Evolutionary conservation across 2,797 vertebrate species (phyloP).

Genomic region (Ambastaia sidthimunki): DNA sequence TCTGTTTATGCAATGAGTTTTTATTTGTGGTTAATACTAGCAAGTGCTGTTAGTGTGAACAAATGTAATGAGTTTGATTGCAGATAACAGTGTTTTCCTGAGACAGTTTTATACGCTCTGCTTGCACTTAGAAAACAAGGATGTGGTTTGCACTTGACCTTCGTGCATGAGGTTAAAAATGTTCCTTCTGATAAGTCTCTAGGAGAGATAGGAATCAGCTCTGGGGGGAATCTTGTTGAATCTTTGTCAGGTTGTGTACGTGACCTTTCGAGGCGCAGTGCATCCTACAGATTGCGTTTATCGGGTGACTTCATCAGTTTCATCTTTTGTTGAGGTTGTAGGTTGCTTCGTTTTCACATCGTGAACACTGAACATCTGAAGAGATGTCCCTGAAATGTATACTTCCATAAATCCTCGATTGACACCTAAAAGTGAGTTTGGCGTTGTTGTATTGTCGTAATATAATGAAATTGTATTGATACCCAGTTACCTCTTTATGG

Average conservation of each 20-base stretch:
- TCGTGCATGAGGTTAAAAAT: constrained; percentile 67
- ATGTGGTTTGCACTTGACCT: constrained; percentile 78
- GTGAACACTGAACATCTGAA: background rate
- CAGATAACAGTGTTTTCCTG: background rate
- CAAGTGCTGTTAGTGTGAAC: background rate
- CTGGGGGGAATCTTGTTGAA: constrained; percentile 41
- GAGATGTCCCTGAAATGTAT: background rate
- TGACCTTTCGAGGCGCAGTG: constrained; percentile 57
- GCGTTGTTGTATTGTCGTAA: background rate
- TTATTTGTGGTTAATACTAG: background rate
- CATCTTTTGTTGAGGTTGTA: constrained; percentile 41
- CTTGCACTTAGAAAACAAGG: constrained; percentile 74
- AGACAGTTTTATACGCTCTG: constrained; percentile 68
- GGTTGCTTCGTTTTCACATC: constrained; percentile 20
- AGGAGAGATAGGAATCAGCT: constrained; percentile 49
- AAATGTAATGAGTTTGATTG: background rate
- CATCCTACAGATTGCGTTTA: constrained; percentile 52
- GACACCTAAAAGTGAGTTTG: background rate
- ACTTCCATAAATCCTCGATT: background rate
- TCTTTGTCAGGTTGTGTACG: constrained; percentile 54
- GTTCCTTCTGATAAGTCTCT: constrained; percentile 46
- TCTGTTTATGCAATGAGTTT: background rate
- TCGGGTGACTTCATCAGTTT: constrained; percentile 18
- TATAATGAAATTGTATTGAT: background rate
- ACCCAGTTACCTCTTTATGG: background rate